Conservation (phyloP, 2,797 vertebrate species). For the Sternarchorhynchus goeldii region DNA sequence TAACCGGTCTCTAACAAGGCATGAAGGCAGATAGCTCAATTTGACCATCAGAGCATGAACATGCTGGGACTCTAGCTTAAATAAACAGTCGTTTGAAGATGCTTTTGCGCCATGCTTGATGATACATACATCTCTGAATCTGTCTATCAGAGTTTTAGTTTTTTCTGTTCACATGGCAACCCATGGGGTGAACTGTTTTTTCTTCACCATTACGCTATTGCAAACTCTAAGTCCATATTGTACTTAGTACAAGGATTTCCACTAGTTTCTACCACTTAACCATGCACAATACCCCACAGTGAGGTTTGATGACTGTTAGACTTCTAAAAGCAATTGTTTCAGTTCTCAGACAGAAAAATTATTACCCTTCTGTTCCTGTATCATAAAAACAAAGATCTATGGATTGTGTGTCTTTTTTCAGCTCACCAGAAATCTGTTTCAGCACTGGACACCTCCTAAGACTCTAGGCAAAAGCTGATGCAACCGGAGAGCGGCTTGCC, state of each 20-base stretch:
- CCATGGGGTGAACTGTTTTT: neutral
- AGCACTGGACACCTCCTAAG: neutral
- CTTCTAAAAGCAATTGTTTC: slow-evolving; percentile 5
- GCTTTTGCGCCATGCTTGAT: slow-evolving; percentile 7
- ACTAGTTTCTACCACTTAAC: neutral
- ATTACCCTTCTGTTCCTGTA: neutral
- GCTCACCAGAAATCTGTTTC: slow-evolving; percentile 1
- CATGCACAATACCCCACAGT: neutral
- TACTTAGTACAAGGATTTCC: neutral
- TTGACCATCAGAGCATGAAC: slow-evolving; percentile 53
- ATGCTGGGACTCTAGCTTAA: slow-evolving; percentile 25
- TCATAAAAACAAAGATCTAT: neutral
- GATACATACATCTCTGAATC: slow-evolving; percentile 13
- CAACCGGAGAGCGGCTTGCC: neutral
- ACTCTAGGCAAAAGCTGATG: neutral
- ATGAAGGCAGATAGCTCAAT: slow-evolving; percentile 47
- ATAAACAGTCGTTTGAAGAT: slow-evolving; percentile 36
- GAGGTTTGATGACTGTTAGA: neutral
- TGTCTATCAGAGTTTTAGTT: neutral
- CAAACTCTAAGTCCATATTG: neutral
- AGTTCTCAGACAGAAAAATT: slow-evolving; percentile 31
- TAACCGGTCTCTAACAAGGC: slow-evolving; percentile 48
- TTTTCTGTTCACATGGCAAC: slow-evolving; percentile 1
- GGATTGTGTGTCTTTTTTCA: neutral
- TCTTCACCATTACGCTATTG: slow-evolving; percentile 2